Conservation (phyloP, 2,888 invertebrate genomes). For the Lasioglossum lativentre region DNA sequence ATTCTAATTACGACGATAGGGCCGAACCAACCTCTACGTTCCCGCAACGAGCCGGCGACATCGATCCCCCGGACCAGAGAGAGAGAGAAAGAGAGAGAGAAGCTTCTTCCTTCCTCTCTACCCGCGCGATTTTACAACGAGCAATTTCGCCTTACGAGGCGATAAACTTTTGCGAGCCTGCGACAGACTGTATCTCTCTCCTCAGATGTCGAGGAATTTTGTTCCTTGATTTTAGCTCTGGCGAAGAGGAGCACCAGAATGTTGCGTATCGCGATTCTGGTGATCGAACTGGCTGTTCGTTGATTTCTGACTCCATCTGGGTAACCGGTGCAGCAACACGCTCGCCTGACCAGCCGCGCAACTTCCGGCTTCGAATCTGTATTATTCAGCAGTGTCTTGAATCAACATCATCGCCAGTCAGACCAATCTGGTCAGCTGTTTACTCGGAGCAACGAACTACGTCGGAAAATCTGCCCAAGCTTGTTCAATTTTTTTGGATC, state of each 20-base stretch:
- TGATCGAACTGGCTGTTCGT: not conserved
- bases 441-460: conserved; percentile 39
- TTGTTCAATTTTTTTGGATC: not conserved
- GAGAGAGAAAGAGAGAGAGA: not conserved
- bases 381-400: conserved; percentile 54
- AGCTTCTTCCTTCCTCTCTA: conserved; percentile 11
- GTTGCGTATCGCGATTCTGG: not conserved
- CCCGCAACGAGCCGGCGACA: conserved; percentile 32
- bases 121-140: conserved; percentile 74
- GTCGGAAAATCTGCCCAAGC: conserved; percentile 19
- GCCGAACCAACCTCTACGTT: not conserved
- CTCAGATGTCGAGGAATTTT: not conserved
- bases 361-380: conserved; percentile 47
- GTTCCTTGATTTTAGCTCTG: not conserved
- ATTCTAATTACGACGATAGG: conserved; percentile 45
- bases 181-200: not conserved
- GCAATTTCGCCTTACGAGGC: conserved; percentile 76
- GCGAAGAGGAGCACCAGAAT: not conserved
- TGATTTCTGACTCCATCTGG: not conserved
- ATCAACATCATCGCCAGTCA: conserved; percentile 54
- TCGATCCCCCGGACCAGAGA: conserved; percentile 54
- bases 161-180: conserved; percentile 71
- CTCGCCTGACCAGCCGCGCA: not conserved
- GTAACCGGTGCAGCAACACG: conserved; percentile 10
- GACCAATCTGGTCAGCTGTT: conserved; percentile 63